Base-by-base conservation (phyloP, 64 coral and sea anemone genomes). In the Cladopsammia gracilis region DNA sequence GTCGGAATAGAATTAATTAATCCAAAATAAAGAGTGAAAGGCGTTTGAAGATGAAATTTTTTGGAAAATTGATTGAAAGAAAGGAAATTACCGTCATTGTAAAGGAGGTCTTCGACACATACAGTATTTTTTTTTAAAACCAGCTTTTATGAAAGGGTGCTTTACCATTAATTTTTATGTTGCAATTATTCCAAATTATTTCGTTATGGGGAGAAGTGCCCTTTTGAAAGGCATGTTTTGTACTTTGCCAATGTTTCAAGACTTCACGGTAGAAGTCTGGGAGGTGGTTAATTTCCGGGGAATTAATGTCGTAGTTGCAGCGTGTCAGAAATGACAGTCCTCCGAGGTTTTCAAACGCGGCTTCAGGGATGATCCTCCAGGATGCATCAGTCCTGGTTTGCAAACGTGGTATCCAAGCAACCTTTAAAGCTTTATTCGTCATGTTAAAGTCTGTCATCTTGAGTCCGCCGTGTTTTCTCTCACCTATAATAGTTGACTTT, bases 401-500 rank as follows among this genome's bases (percentile, higher is more conserved):
- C 34, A 75, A 75, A 75, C 7, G 72, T 75, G 34, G 34, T 44
- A 51, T 75, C 72, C 72, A 75, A 5, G 72, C 34, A 14, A 75
- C 34, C 48, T n/a, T n/a, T n/a, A n/a, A n/a, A n/a, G n/a, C n/a
- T n/a, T n/a, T n/a, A n/a, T n/a, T n/a, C n/a, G n/a, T n/a, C n/a
- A n/a, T n/a, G 34, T 83, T 4, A 42, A 83, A 83, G 20, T 83
- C 79, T 53, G 59, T 52, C 53, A 83, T 83, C 15, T 83, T 83
- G 25, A 83, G 79, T 5, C 51, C 49, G 19, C 53, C 79, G 19
- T 61, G 79, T 49, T n/a, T 83, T 61, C 49, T 83, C 9, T 83
- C 79, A 5, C 79, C 79, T 58, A 83, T 64, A 14, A 83, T 58
- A 20, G 79, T 83, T 60, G 53, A 61, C 25, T 64, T 58, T 64